Base-by-base conservation (phyloP, 2,888 invertebrate genomes). In the Neocrepidodera transversa region DNA sequence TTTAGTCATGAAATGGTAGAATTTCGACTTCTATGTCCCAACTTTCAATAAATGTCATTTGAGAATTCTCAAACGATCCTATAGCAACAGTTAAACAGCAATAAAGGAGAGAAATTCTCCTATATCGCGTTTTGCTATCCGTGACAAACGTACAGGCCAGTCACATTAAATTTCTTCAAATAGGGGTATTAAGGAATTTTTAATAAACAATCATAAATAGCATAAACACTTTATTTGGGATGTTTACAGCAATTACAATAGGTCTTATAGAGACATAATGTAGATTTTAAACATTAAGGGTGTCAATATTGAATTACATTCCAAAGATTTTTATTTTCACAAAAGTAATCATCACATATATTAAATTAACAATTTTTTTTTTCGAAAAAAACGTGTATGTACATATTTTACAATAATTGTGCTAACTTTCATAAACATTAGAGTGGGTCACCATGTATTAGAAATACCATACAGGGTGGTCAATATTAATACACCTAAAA, bases 291-390 rank as follows among this genome's bases (percentile, higher is more conserved):
- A 71, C 68, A 69, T 69, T 68, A 65, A 69, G 68, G 67, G 63
- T 65, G 63, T 67, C 61, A 62, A 66, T 58, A 65, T 64, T 64
- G 65, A 63, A 64, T 68, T 65, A 63, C 65, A 50, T 48, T 61
- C 59, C 40, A 58, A 58, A 53, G 49, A 62, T 55, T 60, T 43
- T 28, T 55, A 26, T 53, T 52, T 48, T 30, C 50, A 47, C 51
- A 49, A 70, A 73, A 71, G 72, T 70, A 71, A 68, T 74, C 73
- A 75, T 77, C 74, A 77, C 76, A 77, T 76, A 73, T 69, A 76
- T 70, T 71, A 73, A 75, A 68, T 71, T 73, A 73, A 71, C 72
- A 68, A 68, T 69, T 63, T n/a, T n/a, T n/a, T n/a, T n/a, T n/a
- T 66, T 71, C 67, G 66, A 71, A 72, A 70, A 68, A 45, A 51